Base-by-base conservation (phyloP, 37 sponge, comb jelly and placozoan species). In the Axinella damicornis region DNA sequence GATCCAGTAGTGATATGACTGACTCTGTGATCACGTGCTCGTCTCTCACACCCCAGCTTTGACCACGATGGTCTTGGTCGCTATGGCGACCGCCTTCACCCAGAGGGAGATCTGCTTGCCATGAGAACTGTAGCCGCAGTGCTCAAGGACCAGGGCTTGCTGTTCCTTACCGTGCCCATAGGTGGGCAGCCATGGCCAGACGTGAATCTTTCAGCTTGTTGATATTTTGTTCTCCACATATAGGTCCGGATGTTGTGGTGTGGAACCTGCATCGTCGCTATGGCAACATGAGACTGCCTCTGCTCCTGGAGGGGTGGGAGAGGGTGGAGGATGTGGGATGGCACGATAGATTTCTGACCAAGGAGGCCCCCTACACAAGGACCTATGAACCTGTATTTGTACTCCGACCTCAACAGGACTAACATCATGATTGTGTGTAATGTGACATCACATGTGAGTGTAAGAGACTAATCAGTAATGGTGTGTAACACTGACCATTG, bases 11-110 rank as follows among this genome's bases (percentile, higher is more conserved):
- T 63, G 33, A 22, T 70, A 16, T 11, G 24, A 15, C 18, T 56
- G 21, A 35, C 17, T 81, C 14, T 34, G 46, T 20, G 9, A n/a
- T 33, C 68, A 13, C 30, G n/a, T n/a, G n/a, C n/a, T n/a, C n/a
- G n/a, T n/a, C n/a, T n/a, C n/a, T n/a, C n/a, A n/a, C n/a, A n/a
- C n/a, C 25, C 1, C 53, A 90, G 94, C 28, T 94, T 94, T 78
- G 94, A 94, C 59, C 94, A 94, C 65, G 94, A 94, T 79, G 94
- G 94, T 28, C 88, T 94, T 30, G 94, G 94, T 73, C 91, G 94
- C 60, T 94, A 94, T 83, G 94, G 94, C 14, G 94, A 94, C 69
- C 94, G 91, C 19, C 73, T 94, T 55, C 82, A 94, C 53, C 94
- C 94, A 11, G 57, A 79, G 56, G 94, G 75, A 37, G 94, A 94